phyloP scores from a whole-genome alignment of 1,140 invertebrate genomes.

The Pygmarrhopalites habei region DNA sequence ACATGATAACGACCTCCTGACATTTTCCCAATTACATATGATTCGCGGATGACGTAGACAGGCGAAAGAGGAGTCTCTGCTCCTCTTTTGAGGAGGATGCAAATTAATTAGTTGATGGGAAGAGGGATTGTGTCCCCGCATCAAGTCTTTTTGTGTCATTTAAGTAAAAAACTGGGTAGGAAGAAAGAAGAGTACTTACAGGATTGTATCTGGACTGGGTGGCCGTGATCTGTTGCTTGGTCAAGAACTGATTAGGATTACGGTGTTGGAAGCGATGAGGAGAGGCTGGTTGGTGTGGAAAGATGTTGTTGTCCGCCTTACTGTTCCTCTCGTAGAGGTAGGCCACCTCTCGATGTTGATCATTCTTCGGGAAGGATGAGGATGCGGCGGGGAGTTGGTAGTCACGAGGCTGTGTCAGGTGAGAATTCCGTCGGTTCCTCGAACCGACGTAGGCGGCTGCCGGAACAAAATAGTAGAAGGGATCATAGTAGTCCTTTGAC shows the following conservation, averaged over 20 bases:
- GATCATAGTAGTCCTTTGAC: constrained; percentile 14
- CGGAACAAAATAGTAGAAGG: constrained; percentile 17
- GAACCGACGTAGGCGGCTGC: neutral
- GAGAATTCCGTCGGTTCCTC: constrained; percentile 19
- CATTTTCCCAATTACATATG: too few relatives aligned
- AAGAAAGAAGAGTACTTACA: neutral
- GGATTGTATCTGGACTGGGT: neutral
- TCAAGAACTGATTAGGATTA: constrained; percentile 20
- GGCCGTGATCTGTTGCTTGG: constrained; percentile 11
- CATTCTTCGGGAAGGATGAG: neutral
- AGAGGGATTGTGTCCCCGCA: too few relatives aligned
- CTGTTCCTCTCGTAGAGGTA: constrained; percentile 18
- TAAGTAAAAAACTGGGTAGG: too few relatives aligned
- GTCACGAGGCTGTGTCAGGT: too few relatives aligned
- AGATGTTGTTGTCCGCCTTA: constrained; percentile 14
- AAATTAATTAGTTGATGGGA: too few relatives aligned
- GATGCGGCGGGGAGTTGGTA: too few relatives aligned
- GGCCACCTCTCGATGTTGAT: neutral
- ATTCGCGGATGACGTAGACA: too few relatives aligned
- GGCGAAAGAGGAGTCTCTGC: too few relatives aligned
- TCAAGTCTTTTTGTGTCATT: too few relatives aligned
- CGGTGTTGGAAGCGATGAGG: neutral
- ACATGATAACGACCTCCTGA: too few relatives aligned
- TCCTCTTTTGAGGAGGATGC: too few relatives aligned
- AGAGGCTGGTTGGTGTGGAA: neutral